These are phyloP conservation scores for Limnephilus rhombicus DNA, from an alignment of 2,888 invertebrate species.

Conservation along the genomic window DNA sequence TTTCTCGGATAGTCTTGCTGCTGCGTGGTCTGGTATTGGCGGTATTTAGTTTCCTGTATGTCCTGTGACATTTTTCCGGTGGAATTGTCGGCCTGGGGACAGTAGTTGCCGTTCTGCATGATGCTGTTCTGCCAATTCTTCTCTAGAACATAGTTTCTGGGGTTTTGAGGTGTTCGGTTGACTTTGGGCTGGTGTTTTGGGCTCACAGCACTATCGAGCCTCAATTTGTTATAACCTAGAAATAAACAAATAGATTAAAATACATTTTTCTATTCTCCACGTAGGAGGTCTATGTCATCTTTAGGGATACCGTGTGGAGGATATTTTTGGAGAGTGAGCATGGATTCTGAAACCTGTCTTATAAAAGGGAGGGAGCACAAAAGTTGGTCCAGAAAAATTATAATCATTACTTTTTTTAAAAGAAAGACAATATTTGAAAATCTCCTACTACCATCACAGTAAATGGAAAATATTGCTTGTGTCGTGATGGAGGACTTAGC, in stretches of 20 bases:
- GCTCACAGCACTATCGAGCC: slow-evolving; percentile 76
- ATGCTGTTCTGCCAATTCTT: slow-evolving; percentile 66
- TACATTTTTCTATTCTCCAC: background rate
- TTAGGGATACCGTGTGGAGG: background rate
- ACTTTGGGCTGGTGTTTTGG: slow-evolving; percentile 76
- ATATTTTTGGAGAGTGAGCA: too few species aligned
- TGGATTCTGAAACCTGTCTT: too few species aligned
- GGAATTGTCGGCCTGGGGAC: slow-evolving; percentile 53
- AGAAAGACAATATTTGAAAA: too few species aligned
- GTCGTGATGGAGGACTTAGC: too few species aligned
- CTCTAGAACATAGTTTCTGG: slow-evolving; percentile 63
- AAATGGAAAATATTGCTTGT: too few species aligned
- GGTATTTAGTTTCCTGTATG: slow-evolving; percentile 33
- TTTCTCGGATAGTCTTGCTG: slow-evolving; percentile 27
- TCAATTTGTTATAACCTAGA: slow-evolving; percentile 74
- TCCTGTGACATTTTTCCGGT: slow-evolving; percentile 23
- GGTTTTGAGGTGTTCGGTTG: slow-evolving; percentile 64
- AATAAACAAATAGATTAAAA: background rate
- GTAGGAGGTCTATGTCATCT: background rate
- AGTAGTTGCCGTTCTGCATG: slow-evolving; percentile 63
- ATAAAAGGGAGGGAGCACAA: background rate
- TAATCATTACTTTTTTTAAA: too few species aligned
- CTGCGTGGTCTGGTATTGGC: slow-evolving; percentile 19
- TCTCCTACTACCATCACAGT: too few species aligned
- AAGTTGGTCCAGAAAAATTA: too few species aligned